Evolutionary conservation across 2,113 vertebrate species (phyloP), one percentile per base, ranked within the genome.

Genomic region (Sardina pilchardus): DNA sequence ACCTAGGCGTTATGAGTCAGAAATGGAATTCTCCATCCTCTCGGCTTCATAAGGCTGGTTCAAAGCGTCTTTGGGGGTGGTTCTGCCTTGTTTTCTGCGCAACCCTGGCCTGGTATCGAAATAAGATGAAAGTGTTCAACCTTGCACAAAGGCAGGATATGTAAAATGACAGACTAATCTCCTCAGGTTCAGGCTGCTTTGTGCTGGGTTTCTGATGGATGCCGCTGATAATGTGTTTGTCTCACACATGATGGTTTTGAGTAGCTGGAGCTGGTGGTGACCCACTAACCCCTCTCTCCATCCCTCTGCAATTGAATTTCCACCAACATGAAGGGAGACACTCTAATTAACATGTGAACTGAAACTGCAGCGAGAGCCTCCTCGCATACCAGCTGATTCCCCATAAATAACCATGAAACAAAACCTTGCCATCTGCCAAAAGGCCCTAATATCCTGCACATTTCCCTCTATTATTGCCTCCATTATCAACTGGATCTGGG

Each of bases 361-460:
- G 30, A 75, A 75, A 75, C 30, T 75, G 67, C 34, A 12, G 9
- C 0, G 67, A 14, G 67, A 5, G 1, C 34, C 30, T 14, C 34
- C 30, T 67, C 26, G 36, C 14, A 75, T 17, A 75, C 2, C n/a
- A 9, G 26, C 67, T 30, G 67, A 71, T 30, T 30, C 67, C 67
- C 67, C 67, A 75, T 36, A 75, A 75, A 75, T 75, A 75, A 75
- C 34, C 67, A 75, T 75, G 30, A 75, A 75, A 75, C 26, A 75
- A 75, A 75, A 75, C 67, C 30, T 75, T 47, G 81, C 82, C 84
- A 85, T 86, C 82, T 86, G 83, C 21, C 82, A 85, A 88, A 83
- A 82, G 82, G 67, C 12, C 9, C 67, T 75, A 75, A 75, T 34
- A 75, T 75, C 67, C 30, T 75, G 34, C 12, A 9, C 67, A 75